Conservation (phyloP, 1,140 invertebrate species). For the Apis laboriosa region DNA sequence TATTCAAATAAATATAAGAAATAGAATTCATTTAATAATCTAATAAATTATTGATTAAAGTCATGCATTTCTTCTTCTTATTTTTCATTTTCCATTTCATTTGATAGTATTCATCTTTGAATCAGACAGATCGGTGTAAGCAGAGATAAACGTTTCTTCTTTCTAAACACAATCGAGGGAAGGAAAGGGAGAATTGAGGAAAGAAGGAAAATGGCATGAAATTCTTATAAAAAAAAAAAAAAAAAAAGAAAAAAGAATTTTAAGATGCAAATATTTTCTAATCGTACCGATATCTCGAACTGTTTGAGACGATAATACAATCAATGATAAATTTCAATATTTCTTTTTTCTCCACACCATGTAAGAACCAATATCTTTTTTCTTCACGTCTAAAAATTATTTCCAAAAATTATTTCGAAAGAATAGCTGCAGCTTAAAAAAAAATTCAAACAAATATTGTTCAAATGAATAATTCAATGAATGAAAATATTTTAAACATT, state of each 20-base stretch:
- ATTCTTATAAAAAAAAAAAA: constrained; percentile 11
- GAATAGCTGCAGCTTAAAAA: neutral
- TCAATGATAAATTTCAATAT: constrained; percentile 12
- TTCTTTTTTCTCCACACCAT: neutral
- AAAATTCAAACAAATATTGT: neutral
- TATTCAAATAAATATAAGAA: neutral
- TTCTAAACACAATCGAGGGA: constrained; percentile 19
- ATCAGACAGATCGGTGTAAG: constrained; percentile 42
- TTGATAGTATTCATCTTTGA: neutral
- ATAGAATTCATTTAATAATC: neutral
- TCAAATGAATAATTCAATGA: neutral
- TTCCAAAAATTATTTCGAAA: too few species aligned
- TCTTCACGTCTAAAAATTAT: too few species aligned
- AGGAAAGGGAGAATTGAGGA: constrained; percentile 2
- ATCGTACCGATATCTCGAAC: constrained; percentile 17
- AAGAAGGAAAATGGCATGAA: neutral
- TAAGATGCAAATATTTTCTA: constrained; percentile 1
- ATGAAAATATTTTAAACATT: neutral
- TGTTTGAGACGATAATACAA: constrained; percentile 12
- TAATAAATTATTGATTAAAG: constrained; percentile 9
- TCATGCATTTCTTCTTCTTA: neutral
- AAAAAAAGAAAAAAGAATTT: neutral
- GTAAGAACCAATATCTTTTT: too few species aligned
- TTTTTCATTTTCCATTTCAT: neutral
- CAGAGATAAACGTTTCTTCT: constrained; percentile 1